Evolutionary conservation across 2,888 invertebrate species (phyloP), one percentile per base, ranked within the genome.

Genomic region (Hemicrepidius hirtus): DNA sequence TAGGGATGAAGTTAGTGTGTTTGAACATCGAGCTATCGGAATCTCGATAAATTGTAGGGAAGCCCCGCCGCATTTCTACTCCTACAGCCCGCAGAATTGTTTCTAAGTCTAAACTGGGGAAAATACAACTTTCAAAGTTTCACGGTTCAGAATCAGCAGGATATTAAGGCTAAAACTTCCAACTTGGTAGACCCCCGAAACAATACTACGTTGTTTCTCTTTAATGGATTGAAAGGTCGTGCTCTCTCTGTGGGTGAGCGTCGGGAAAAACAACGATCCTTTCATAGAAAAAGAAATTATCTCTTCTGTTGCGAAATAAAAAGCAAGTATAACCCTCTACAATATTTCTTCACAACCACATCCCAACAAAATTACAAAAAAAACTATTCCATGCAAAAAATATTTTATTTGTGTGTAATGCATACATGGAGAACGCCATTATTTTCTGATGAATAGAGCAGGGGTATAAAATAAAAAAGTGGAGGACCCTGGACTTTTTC

Each of bases 21-120:
- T 69, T 67, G 71, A 74, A 68, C 71, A 71, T 74, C 59, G 63
- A 68, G 66, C 72, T 72, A 75, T 75, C 75, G 72, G 65, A 53
- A 49, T 73, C 65, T 60, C 73, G 37, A 73, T 73, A 73, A 75
- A 73, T 71, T 75, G 59, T 68, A 65, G 55, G 50, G 59, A 65
- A 64, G 50, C 60, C n/a, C 64, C 64, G 60, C 69, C 59, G 66
- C 63, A 59, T 55, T 71, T 69, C 65, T 44, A 64, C 69, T 69
- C 44, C 64, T 72, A 60, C 65, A 69, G 68, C 69, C 68, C 68
- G 68, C 73, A 65, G 68, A 73, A 73, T 73, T 73, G 73, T 73
- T 73, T 65, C 69, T 49, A 73, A 73, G 73, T 69, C 65, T 59
- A 73, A 73, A 68, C 65, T 73, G 68, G 72, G 28, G 70, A 70